A percentile compares a stretch with the other conserved stretches of the same genome.
Evolutionary conservation across 1,140 invertebrate species (phyloP).

Genomic region (Drosophila arizonae): DNA sequence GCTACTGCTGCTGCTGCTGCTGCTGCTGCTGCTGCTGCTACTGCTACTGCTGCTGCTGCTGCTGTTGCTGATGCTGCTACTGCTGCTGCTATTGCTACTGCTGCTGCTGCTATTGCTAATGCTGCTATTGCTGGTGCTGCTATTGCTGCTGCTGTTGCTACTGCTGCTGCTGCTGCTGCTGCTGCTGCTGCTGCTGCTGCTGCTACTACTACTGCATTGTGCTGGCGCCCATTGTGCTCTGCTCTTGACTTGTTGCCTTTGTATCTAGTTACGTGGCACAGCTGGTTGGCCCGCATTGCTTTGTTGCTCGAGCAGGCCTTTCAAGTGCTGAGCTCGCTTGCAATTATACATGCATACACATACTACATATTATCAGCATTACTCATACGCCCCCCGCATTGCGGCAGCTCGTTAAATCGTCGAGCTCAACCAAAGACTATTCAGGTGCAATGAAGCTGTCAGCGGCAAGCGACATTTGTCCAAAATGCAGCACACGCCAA

Average conservation of each 20-base stretch:
- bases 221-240: not conserved
- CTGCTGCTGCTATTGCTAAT: no score
- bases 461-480: slow-evolving; percentile 33
- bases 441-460: slow-evolving; percentile 49
- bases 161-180: no score
- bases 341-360: slow-evolving; percentile 27
- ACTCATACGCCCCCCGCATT: slow-evolving; percentile 3
- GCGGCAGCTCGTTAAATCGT: slow-evolving; percentile 34
- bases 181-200: no score
- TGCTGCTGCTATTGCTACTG: not conserved
- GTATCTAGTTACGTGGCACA: not conserved
- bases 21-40: not conserved
- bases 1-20: not conserved
- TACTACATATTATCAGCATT: slow-evolving; percentile 30
- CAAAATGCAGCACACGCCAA: not conserved
- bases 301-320: not conserved
- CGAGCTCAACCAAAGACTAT: slow-evolving; percentile 24
- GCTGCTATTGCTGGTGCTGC: not conserved
- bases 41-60: not conserved
- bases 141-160: no score
- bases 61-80: no score
- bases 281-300: no score
- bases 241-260: not conserved
- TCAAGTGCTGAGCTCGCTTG: slow-evolving; percentile 4
- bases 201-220: no score